Percentiles rank a stretch among this genome's conserved stretches.
phyloP scores from a whole-genome alignment of 2,113 vertebrate species.

The human (Homo sapiens) region GRCh38 chr1:69952001-69952500 shows the following conservation, averaged over 20 bases:
- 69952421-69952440: background rate
- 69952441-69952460: background rate
- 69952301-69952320: background rate
- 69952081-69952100: background rate
- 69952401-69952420: background rate
- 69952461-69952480: background rate
- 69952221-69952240: background rate
- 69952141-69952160: background rate
- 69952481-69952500: background rate
- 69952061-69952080: background rate
- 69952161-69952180: background rate
- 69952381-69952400: background rate
- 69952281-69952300: background rate
- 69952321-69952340: background rate
- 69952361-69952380: background rate
- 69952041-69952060: background rate
- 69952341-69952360: background rate
- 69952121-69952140: background rate
- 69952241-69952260: background rate
- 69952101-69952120: background rate
- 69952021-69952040: background rate
- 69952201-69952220: constrained; percentile 2
- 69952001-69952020: background rate
- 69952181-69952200: background rate
- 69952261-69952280: background rate